A percentile compares a stretch with the other conserved stretches of the same genome.
Evolutionary conservation across 2,113 vertebrate species (phyloP).

Genomic region (Gymnarchus niloticus): DNA sequence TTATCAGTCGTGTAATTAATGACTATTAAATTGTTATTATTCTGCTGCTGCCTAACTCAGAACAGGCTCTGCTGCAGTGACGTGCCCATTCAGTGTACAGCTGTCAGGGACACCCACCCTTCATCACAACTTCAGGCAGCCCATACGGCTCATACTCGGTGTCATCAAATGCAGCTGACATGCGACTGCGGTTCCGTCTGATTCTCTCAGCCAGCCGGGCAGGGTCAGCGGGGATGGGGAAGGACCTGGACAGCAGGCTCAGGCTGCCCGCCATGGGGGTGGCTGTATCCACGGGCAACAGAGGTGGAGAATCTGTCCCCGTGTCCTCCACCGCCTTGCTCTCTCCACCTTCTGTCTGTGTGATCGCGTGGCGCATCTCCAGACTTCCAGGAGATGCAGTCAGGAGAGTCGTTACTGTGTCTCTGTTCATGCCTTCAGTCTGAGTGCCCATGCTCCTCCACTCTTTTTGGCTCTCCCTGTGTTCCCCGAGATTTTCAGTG

Average conservation of each 20-base stretch:
- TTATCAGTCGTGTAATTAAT: neutral
- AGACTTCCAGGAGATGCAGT: neutral
- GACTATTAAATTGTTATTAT: neutral
- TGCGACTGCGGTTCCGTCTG: conserved; percentile 54
- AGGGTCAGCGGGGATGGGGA: conserved; percentile 61
- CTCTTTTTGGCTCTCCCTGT: neutral
- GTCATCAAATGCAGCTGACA: conserved; percentile 70
- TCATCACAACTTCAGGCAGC: conserved; percentile 73
- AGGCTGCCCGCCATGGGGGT: conserved; percentile 16
- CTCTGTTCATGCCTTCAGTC: conserved; percentile 41
- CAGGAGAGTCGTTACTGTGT: neutral
- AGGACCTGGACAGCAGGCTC: conserved; percentile 49
- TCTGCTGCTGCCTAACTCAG: neutral
- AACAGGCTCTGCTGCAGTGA: neutral
- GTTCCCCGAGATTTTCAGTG: neutral
- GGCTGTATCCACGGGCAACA: conserved; percentile 22
- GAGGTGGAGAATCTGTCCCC: conserved; percentile 32
- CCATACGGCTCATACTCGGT: conserved; percentile 72
- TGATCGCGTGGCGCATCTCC: conserved; percentile 34
- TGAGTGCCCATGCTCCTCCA: conserved; percentile 50
- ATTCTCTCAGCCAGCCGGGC: conserved; percentile 64
- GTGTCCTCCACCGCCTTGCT: conserved; percentile 26
- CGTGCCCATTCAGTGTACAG: neutral
- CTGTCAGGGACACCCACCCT: conserved; percentile 48
- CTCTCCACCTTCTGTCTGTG: conserved; percentile 44